A percentile compares a stretch with the other conserved stretches of the same genome.
Evolutionary conservation across 2,888 invertebrate species (phyloP).

Genomic region (Pristionchus entomophagus): DNA sequence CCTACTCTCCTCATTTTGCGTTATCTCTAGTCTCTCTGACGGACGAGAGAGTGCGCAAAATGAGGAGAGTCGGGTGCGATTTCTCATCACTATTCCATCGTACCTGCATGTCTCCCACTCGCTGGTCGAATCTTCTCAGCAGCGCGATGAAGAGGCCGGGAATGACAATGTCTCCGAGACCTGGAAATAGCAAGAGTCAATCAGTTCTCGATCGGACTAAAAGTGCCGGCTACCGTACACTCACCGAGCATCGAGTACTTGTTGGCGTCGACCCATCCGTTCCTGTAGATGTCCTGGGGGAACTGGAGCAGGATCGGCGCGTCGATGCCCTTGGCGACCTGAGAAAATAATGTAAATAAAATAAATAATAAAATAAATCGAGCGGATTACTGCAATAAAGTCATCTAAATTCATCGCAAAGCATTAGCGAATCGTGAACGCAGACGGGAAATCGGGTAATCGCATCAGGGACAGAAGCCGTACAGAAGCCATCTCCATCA

Average conservation of each 20-base stretch:
- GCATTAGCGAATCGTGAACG: too few species aligned
- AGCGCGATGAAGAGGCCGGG: constrained; percentile 99
- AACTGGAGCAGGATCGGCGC: constrained; percentile 98
- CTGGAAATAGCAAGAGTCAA: constrained; percentile 49
- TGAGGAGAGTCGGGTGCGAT: too few species aligned
- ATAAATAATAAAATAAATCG: too few species aligned
- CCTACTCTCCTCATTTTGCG: too few species aligned
- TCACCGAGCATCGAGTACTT: constrained; percentile 97
- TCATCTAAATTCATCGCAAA: too few species aligned
- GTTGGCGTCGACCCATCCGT: constrained; percentile 89
- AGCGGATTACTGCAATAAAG: too few species aligned
- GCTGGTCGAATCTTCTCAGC: constrained; percentile 89
- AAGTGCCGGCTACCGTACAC: too few species aligned
- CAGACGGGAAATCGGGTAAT: too few species aligned
- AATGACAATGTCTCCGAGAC: constrained; percentile 96
- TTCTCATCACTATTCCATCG: not conserved
- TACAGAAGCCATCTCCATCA: too few species aligned
- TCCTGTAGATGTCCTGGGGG: constrained; percentile 95
- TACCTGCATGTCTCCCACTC: constrained; percentile 59
- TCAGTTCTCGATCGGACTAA: not conserved
- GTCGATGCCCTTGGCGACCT: constrained; percentile 96
- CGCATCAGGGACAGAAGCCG: too few species aligned
- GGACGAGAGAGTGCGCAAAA: too few species aligned
- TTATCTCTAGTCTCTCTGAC: too few species aligned
- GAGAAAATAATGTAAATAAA: not conserved